Conservation (phyloP, 2,113 vertebrate genomes). For the Synchiropus splendidus region DNA sequence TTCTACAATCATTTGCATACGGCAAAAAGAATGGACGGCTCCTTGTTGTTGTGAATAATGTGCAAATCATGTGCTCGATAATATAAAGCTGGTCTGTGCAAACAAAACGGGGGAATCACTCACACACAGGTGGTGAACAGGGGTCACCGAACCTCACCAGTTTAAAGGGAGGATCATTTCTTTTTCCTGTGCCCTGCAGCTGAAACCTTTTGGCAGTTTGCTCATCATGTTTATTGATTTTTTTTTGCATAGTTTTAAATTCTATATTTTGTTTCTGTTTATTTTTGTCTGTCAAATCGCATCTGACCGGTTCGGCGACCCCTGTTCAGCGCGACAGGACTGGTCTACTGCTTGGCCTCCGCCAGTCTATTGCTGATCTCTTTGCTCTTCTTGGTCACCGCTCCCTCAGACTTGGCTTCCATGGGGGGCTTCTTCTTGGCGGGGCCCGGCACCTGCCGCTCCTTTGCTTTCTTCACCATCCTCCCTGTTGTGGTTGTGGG, state of each 20-base stretch:
- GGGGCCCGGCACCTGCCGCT: slow-evolving; percentile 76
- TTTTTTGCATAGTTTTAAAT: no score
- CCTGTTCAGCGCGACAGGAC: no score
- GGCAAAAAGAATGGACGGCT: slow-evolving; percentile 19
- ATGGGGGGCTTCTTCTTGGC: slow-evolving; percentile 82
- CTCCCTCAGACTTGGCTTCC: slow-evolving; percentile 65
- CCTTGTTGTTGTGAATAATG: slow-evolving; percentile 28
- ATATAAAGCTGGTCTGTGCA: slow-evolving; percentile 46
- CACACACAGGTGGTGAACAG: slow-evolving; percentile 10
- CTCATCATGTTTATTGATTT: no score
- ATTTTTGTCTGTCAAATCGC: no score
- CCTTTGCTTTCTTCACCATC: slow-evolving; percentile 85
- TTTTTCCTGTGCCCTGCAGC: no score
- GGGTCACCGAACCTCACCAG: slow-evolving; percentile 6
- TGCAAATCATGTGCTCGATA: slow-evolving; percentile 53
- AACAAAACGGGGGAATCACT: slow-evolving; percentile 18
- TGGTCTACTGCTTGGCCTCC: slow-evolving; percentile 87
- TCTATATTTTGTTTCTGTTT: no score
- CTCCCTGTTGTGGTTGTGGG: slow-evolving; percentile 72
- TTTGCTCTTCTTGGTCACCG: slow-evolving; percentile 85
- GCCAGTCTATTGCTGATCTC: slow-evolving; percentile 99
- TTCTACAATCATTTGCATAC: slow-evolving; percentile 42
- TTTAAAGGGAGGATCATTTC: no score
- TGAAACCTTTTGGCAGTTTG: no score
- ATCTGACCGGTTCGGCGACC: no score